Evolutionary conservation across 2,888 invertebrate genomes (phyloP).

Genomic region (Patella pellucida): DNA sequence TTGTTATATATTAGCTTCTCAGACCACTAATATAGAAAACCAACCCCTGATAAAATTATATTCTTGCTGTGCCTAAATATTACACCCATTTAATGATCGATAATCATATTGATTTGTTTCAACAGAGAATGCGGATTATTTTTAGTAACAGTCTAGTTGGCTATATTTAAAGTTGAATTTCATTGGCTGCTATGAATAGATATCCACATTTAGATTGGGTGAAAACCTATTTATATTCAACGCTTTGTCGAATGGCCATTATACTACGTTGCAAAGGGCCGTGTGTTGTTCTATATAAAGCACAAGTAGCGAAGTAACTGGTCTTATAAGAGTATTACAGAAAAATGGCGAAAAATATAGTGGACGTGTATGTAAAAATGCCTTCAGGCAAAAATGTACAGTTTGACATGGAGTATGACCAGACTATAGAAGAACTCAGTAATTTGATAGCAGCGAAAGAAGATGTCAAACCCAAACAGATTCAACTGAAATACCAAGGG

Average conservation of each 20-base stretch:
- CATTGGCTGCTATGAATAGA: slow-evolving; percentile 1
- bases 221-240: no score
- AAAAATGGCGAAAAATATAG: slow-evolving; percentile 41
- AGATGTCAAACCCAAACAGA: slow-evolving; percentile 39
- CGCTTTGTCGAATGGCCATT: no score
- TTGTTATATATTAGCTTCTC: no score
- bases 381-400: slow-evolving; percentile 51
- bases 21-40: no score
- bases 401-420: slow-evolving; percentile 37
- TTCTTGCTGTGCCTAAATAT: no score
- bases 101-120: no score
- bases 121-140: not conserved
- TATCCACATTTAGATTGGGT: not conserved
- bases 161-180: not conserved
- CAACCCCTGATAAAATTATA: no score
- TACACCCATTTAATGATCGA: no score
- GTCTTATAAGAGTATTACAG: not conserved
- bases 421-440: slow-evolving; percentile 41
- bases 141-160: not conserved
- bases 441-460: slow-evolving; percentile 45
- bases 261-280: no score
- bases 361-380: slow-evolving; percentile 58
- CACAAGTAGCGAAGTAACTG: no score
- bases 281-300: no score
- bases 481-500: slow-evolving; percentile 62